Evolutionary conservation across 2,113 vertebrate genomes (phyloP), one percentile per base, ranked within the genome.

Genomic region (Bambusicola thoracicus): DNA sequence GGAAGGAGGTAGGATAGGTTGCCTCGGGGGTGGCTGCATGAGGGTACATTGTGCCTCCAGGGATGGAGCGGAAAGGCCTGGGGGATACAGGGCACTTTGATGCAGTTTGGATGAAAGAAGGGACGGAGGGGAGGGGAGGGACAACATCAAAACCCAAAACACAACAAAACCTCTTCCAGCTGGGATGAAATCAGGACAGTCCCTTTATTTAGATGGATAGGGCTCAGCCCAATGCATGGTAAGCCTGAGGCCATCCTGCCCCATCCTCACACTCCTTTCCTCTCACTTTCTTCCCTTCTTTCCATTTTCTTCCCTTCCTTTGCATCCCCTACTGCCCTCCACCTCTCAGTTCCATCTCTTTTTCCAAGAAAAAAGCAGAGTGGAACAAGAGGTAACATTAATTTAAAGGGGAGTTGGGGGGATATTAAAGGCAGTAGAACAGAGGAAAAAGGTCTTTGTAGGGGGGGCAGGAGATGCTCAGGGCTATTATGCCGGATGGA

Each of bases 151-250:
- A 83, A 90, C 56, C 66, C 4, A 3, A 85, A 91, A 58, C 48
- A 62, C 59, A 77, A 76, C 61, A 89, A 94, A 95, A 85, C 58
- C 74, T 78, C 67, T 94, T 58, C 85, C 87, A 95, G 79, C 90
- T 95, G 98, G 94, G 97, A 98, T 97, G 94, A 95, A 97, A 95
- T 95, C 97, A 96, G 96, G 97, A 94, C 8, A 8, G 62, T 77
- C 93, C 93, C 92, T 98, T 96, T 98, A 97, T 98, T 98, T 97
- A 97, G 97, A 98, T 97, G 96, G 97, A 98, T 94, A 91, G 86
- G 94, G 86, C 30, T 17, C 6, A 40, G 43, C 59, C 87, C 73
- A 89, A 69, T 51, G 61, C 2, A 1, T 6, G 38, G 48, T 2
- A 4, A 4, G 53, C 48, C 1, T 0, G 67, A 4, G 72, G 75